Base-by-base conservation (phyloP, 92 coral and sea anemone species). In the Virgularia gustaviana region DNA sequence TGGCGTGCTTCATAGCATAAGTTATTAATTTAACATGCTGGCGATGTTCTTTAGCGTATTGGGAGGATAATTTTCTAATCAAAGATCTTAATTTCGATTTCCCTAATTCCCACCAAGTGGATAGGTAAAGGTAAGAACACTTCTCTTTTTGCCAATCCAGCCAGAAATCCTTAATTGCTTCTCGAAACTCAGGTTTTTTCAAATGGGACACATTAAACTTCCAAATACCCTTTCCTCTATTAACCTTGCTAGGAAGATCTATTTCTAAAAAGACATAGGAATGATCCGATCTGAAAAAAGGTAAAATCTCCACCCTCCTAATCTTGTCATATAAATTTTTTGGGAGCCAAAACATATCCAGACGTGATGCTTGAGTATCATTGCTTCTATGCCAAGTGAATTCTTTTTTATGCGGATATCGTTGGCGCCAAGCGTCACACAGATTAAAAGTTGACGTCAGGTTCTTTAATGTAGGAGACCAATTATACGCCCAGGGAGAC, bases 31-130 rank as follows among this genome's bases (percentile, higher is more conserved):
- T 1, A 0, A 30, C 35, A 18, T 52, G 82, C 1, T 3, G 10
- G 10, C 24, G 49, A 2, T 27, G 39, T 2, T 49, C 5, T 0
- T 5, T 16, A 22, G 36, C 16, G 0, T 42, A 49, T 4, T 27
- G 25, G 0, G 6, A 2, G 29, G 39, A 57, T 19, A 43, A 70
- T 0, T 34, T 11, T 3, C 70, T 71, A 3, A 72, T n/a, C 2
- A 79, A 56, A 1, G 51, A 52, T 16, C 61, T 79, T 23, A 83
- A 16, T 10, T 38, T n/a, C 37, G 37, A 3, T 55, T 83, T 77
- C 0, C 87, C 87, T 0, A 59, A 71, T 12, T 82, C 86, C 86
- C 86, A 82, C 86, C 86, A 82, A 16, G 11, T 9, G 0, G 57
- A 19, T 6, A 77, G 75, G 12, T 59, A n/a, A n/a, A n/a, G n/a